Conservation (phyloP, 2,113 vertebrate species). For the Tauraco erythrolophus region DNA sequence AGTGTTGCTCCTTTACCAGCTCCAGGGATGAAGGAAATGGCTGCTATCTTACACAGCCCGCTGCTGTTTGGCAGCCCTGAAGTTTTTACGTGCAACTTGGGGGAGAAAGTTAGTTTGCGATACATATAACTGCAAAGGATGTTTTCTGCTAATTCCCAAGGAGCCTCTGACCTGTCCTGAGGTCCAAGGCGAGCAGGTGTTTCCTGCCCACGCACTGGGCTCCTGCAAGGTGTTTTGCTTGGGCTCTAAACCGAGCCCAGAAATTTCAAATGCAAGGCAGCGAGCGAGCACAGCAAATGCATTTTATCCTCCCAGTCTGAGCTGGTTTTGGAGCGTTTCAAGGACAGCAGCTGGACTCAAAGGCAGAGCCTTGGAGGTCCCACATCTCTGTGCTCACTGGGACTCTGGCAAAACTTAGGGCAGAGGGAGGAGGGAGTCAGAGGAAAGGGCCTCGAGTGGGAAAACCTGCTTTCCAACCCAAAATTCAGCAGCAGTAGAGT, state of each 20-base stretch:
- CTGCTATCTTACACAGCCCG: not conserved
- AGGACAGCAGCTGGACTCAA: not conserved
- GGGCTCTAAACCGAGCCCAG: not conserved
- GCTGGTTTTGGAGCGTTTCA: not conserved
- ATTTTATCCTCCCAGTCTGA: not conserved
- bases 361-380: not conserved
- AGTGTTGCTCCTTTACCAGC: not conserved
- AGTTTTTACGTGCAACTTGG: not conserved
- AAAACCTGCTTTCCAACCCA: not conserved
- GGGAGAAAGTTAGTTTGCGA: not conserved
- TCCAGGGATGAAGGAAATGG: not conserved
- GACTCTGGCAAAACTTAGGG: not conserved
- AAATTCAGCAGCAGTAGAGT: not conserved
- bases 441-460: not conserved
- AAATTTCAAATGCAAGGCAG: not conserved
- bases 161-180: not conserved
- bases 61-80: not conserved
- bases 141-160: not conserved
- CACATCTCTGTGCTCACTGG: not conserved
- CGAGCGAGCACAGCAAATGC: not conserved
- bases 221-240: not conserved
- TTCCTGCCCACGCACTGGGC: not conserved
- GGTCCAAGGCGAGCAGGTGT: accelerated
- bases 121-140: not conserved
- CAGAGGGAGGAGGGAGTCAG: not conserved